These are phyloP conservation scores for Schrankia costaestrigalis DNA, from an alignment of 2,888 invertebrate species.

Conservation along the genomic window DNA sequence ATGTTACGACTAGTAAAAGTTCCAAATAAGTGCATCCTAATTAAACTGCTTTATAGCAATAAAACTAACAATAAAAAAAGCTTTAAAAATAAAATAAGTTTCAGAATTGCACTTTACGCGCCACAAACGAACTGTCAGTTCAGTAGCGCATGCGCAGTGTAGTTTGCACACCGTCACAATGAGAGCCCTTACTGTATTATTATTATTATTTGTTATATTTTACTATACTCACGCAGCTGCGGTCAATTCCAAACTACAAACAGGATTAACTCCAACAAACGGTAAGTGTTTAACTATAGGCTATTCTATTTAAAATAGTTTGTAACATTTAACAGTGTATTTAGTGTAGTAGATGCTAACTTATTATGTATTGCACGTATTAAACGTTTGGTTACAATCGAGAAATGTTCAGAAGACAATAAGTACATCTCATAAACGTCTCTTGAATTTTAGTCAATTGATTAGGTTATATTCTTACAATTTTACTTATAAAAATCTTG, in stretches of 20 bases:
- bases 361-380: conserved; percentile 18
- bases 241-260: conserved; percentile 47
- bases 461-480: too few relatives aligned
- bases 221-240: conserved; percentile 41
- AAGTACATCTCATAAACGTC: too few relatives aligned
- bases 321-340: conserved; percentile 9
- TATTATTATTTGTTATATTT: conserved; percentile 32
- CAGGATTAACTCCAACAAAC: conserved; percentile 29
- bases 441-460: too few relatives aligned
- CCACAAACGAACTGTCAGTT: conserved; percentile 15
- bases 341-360: conserved; percentile 10
- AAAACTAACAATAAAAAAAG: not conserved
- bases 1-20: too few relatives aligned
- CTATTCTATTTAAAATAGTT: conserved; percentile 13
- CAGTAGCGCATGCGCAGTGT: conserved; percentile 34
- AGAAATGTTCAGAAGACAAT: too few relatives aligned
- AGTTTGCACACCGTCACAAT: conserved; percentile 41
- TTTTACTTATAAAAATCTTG: too few relatives aligned
- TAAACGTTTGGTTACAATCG: too few relatives aligned
- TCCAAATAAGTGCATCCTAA: too few relatives aligned
- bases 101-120: conserved; percentile 32
- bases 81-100: conserved; percentile 9
- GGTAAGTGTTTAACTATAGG: conserved; percentile 41
- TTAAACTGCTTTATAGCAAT: too few relatives aligned
- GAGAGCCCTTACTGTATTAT: conserved; percentile 39